These are phyloP conservation scores for Drosophila lini DNA, from an alignment of 1,140 invertebrate genomes.

Conservation along the genomic window DNA sequence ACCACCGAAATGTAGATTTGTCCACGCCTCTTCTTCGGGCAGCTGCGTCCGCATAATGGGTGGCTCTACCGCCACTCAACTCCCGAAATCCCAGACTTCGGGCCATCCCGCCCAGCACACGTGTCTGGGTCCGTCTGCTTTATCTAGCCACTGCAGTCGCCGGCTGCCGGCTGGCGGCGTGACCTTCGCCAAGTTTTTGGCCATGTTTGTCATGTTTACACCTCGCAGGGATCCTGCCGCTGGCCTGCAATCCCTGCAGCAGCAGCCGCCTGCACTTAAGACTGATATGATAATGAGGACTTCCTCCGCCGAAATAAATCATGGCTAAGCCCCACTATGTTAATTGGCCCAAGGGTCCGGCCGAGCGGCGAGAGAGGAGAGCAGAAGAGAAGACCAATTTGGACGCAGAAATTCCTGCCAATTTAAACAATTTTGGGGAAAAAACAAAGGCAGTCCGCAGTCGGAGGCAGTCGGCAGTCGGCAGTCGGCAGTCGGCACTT, in stretches of 20 bases:
- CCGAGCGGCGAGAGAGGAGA: background rate
- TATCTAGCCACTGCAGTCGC: conserved; percentile 51
- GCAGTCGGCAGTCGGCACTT: conserved; percentile 62
- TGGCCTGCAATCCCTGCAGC: conserved; percentile 24
- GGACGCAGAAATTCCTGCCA: conserved; percentile 71
- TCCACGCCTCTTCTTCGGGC: conserved; percentile 54
- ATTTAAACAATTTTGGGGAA: conserved; percentile 73
- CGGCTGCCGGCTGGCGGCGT: conserved; percentile 10
- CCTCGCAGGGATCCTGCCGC: conserved; percentile 8
- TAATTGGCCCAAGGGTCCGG: conserved; percentile 62
- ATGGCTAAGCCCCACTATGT: conserved; percentile 76
- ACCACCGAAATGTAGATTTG: conserved; percentile 62
- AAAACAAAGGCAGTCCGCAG: conserved; percentile 45
- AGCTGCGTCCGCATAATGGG: conserved; percentile 65
- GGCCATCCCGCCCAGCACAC: conserved; percentile 26
- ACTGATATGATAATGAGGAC: conserved; percentile 75
- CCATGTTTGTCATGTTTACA: conserved; percentile 58
- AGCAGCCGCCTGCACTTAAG: conserved; percentile 53
- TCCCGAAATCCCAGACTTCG: conserved; percentile 30
- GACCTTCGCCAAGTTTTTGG: conserved; percentile 46
- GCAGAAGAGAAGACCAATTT: conserved; percentile 55
- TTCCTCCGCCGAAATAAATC: conserved; percentile 60
- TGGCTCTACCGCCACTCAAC: conserved; percentile 2
- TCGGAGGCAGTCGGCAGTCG: background rate
- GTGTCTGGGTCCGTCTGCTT: conserved; percentile 30